Conservation (phyloP, 2,888 invertebrate genomes). For the Phalangium opilio region DNA sequence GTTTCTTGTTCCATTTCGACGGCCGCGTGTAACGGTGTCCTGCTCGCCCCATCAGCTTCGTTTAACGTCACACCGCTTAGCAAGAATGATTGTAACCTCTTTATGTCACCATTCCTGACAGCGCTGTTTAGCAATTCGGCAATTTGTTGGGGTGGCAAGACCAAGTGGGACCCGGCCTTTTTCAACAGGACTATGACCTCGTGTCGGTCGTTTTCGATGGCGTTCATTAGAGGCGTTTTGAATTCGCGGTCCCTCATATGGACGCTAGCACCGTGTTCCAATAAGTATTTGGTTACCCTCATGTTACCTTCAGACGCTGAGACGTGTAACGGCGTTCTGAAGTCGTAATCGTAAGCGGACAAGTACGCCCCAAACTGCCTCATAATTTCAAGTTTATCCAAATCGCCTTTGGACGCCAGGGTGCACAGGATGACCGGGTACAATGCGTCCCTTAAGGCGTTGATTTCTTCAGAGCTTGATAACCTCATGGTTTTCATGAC, state of each 20-base stretch:
- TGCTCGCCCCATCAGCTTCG: constrained; percentile 43
- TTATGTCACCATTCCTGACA: constrained; percentile 39
- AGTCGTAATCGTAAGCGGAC: constrained; percentile 53
- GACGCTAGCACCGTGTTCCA: constrained; percentile 64
- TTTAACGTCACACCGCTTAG: constrained; percentile 52
- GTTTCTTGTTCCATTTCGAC: not conserved
- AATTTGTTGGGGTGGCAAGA: constrained; percentile 40
- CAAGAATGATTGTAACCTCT: constrained; percentile 43
- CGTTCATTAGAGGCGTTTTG: constrained; percentile 53
- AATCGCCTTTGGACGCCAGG: constrained; percentile 42
- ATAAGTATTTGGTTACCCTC: constrained; percentile 50
- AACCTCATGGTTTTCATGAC: constrained; percentile 42
- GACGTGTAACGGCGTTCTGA: constrained; percentile 61
- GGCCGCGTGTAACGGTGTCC: constrained; percentile 47
- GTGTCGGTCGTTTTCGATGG: constrained; percentile 43
- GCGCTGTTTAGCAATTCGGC: constrained; percentile 53
- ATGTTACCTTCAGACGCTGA: constrained; percentile 56
- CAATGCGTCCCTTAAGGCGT: constrained; percentile 43
- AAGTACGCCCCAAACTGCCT: constrained; percentile 47
- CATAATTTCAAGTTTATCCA: constrained; percentile 37
- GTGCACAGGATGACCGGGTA: constrained; percentile 53
- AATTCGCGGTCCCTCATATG: constrained; percentile 57
- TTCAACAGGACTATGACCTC: constrained; percentile 45
- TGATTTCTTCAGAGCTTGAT: constrained; percentile 36
- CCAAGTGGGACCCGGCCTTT: constrained; percentile 59